A percentile compares a stretch with the other conserved stretches of the same genome.
Conservation (phyloP, 1,140 invertebrate species). For the Camponotus vicinus region DNA sequence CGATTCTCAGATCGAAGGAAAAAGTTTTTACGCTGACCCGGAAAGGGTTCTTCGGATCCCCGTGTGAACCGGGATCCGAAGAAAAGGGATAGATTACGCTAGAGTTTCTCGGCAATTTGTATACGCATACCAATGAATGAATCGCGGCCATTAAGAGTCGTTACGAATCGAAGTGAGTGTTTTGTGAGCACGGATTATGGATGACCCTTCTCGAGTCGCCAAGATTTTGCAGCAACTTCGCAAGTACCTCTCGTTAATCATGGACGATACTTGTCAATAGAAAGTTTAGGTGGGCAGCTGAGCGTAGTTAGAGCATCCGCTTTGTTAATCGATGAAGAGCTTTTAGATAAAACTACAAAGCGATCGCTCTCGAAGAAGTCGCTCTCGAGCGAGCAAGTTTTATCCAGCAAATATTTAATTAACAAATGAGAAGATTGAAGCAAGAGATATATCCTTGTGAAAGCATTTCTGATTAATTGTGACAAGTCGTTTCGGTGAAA, state of each 20-base stretch:
- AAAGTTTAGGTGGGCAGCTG: constrained; percentile 43
- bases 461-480: constrained; percentile 13
- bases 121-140: constrained; percentile 28
- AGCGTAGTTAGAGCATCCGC: constrained; percentile 33
- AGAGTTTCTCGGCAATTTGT: constrained; percentile 53
- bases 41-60: background rate
- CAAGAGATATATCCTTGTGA: background rate
- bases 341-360: constrained; percentile 33
- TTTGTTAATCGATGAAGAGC: constrained; percentile 39
- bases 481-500: background rate
- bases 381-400: constrained; percentile 13
- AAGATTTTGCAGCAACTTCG: constrained; percentile 46
- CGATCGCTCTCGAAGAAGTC: constrained; percentile 1
- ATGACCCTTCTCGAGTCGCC: background rate
- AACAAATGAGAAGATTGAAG: background rate
- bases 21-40: constrained; percentile 12
- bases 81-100: constrained; percentile 33
- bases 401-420: constrained; percentile 36
- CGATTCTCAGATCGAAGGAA: background rate
- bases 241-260: constrained; percentile 59
- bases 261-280: constrained; percentile 54
- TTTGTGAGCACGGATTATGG: constrained; percentile 44
- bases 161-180: constrained; percentile 42
- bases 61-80: background rate
- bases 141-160: constrained; percentile 58